Percentiles rank a stretch among this genome's conserved stretches.
phyloP scores from a whole-genome alignment of 2,113 vertebrate genomes.

The Shinisaurus crocodilurus region DNA sequence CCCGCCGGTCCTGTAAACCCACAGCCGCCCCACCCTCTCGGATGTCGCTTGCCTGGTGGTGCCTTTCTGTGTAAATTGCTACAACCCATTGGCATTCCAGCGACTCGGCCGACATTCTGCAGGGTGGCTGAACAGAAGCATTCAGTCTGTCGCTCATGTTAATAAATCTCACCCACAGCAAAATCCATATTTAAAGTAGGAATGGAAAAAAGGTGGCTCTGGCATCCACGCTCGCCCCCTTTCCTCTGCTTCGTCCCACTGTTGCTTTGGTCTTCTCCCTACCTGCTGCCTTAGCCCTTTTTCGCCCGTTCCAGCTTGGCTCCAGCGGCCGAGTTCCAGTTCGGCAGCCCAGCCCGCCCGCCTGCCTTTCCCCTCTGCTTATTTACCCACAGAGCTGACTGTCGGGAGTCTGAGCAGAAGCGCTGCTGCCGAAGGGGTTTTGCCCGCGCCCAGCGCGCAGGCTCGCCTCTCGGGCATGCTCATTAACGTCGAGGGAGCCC shows the following conservation, averaged over 20 bases:
- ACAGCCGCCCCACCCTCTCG: no score
- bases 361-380: not conserved
- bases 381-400: not conserved
- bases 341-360: not conserved
- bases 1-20: not conserved
- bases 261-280: not conserved
- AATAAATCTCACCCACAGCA: not conserved
- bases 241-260: not conserved
- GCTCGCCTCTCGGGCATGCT: constrained; percentile 7
- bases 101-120: not conserved
- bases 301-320: not conserved
- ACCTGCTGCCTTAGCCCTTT: not conserved
- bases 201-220: no score
- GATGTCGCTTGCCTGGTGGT: not conserved
- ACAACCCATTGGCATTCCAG: not conserved
- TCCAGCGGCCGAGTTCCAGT: not conserved
- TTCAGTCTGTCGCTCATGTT: not conserved
- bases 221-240: not conserved
- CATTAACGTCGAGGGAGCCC: not conserved
- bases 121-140: not conserved
- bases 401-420: not conserved
- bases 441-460: not conserved
- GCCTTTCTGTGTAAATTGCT: no score
- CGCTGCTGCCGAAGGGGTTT: not conserved
- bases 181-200: not conserved